Conservation (phyloP, 1,140 invertebrate genomes). For the Sarcophaga peregrina region DNA sequence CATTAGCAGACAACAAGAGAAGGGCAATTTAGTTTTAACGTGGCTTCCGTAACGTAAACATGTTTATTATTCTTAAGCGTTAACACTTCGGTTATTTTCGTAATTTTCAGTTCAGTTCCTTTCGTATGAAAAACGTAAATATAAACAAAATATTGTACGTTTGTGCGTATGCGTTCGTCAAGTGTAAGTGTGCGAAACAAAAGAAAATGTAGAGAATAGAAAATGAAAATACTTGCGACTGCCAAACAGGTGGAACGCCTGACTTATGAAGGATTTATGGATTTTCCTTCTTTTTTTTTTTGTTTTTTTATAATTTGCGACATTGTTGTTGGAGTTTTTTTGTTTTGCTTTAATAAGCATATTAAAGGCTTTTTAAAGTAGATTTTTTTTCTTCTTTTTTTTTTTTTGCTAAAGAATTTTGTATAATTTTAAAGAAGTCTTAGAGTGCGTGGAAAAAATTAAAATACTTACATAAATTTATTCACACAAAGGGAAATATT, state of each 20-base stretch:
- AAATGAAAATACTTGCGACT: not conserved
- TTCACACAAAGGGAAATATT: too few species aligned
- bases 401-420: too few species aligned
- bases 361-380: too few species aligned
- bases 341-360: not conserved
- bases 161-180: not conserved
- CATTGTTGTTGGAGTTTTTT: not conserved
- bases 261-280: too few species aligned
- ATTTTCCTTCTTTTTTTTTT: not conserved
- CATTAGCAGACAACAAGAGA: not conserved
- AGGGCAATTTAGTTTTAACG: constrained; percentile 1
- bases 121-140: not conserved
- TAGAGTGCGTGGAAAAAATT: too few species aligned
- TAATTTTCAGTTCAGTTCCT: too few species aligned
- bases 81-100: too few species aligned
- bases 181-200: not conserved
- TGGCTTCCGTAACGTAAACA: not conserved
- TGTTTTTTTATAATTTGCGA: not conserved
- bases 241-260: too few species aligned
- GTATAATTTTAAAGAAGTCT: too few species aligned
- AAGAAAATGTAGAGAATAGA: not conserved
- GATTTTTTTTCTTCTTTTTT: too few species aligned
- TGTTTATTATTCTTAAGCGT: not conserved
- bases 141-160: not conserved
- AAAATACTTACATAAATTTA: too few species aligned